phyloP scores from a whole-genome alignment of 2,797 vertebrate genomes.

The Calcarius lapponicus region DNA sequence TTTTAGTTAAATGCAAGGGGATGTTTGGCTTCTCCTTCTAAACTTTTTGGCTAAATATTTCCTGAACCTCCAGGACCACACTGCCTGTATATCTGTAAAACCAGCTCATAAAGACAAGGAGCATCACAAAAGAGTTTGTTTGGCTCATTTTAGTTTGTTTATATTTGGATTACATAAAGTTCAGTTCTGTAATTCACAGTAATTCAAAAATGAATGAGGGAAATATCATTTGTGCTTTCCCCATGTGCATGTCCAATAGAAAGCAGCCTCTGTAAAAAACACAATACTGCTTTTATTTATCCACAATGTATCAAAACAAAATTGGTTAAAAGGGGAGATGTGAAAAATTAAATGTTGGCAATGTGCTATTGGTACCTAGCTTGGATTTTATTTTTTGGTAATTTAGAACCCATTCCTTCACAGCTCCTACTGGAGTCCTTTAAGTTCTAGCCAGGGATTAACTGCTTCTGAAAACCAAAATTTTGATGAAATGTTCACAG shows the following conservation, averaged over 20 bases:
- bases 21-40: background rate
- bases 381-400: background rate
- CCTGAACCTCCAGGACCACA: background rate
- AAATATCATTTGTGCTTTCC: background rate
- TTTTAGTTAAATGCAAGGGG: background rate
- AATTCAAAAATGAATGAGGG: background rate
- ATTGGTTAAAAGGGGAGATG: background rate
- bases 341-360: background rate
- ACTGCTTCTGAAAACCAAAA: background rate
- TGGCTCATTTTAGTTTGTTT: background rate
- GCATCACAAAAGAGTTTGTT: background rate
- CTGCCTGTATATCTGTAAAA: background rate
- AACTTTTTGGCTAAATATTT: background rate
- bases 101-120: background rate
- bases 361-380: background rate
- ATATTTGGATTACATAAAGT: background rate
- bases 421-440: background rate
- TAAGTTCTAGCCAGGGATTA: background rate
- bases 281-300: background rate
- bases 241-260: fast-evolving
- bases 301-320: background rate
- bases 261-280: background rate
- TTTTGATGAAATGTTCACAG: background rate
- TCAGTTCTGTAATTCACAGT: background rate
- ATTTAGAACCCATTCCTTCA: background rate